Evolutionary conservation across 2,888 invertebrate genomes (phyloP), one percentile per base, ranked within the genome.

Genomic region (Hemistola chrysoprasaria): DNA sequence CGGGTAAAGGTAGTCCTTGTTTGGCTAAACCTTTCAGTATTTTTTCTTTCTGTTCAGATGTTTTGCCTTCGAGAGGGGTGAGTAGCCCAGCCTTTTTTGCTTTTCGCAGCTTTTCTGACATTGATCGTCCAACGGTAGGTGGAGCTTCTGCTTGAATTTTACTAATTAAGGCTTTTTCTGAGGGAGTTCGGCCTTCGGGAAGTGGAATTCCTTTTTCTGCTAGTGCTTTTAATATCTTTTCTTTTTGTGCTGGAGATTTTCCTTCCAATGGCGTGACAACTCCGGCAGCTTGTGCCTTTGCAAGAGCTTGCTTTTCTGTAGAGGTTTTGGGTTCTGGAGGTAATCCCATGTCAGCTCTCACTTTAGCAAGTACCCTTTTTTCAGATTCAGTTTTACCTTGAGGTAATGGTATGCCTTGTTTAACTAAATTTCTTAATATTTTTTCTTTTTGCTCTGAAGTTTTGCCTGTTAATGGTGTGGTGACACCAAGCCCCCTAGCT

Each of bases 361-460:
- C 26, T 31, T 63, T 62, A 39, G 57, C 37, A 31, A 59, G 22
- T 1, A 63, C 31, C 8, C 47, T 47, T 11, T 44, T 57, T 37
- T 72, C 69, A 0, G 69, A 65, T 1, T 56, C 11, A 1, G 58
- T 55, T 46, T 60, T 43, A 0, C 47, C 58, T 34, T 62, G 57
- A 1, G 67, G 65, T 3, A 69, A 33, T 0, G 66, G 61, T 4
- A 69, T 32, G 0, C 68, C 68, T 5, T 11, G 9, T 29, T 40
- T 48, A 1, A 50, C 62, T 5, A 63, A 39, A 1, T 40, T 56
- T 28, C 5, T 62, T 2, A 66, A 10, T 8, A 62, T 57, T 11
- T 56, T 54, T 30, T 65, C 60, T 43, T 62, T 61, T 39, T 65
- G 50, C 8, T 38, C 42, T 1, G 49, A 4, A 16, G 16, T 4